phyloP scores from a whole-genome alignment of 2,797 vertebrate species.

The Pteropus rufus region DNA sequence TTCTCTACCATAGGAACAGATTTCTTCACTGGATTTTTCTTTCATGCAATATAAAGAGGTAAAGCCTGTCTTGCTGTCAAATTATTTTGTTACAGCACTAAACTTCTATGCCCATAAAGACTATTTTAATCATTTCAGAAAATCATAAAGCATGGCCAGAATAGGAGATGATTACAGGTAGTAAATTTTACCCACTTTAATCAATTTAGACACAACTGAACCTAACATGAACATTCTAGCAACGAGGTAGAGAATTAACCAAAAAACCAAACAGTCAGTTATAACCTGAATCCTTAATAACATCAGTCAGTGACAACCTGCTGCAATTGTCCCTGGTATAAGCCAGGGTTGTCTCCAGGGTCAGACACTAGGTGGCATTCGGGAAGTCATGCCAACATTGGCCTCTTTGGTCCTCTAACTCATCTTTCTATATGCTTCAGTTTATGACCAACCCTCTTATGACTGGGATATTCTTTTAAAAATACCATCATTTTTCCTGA shows the following conservation, averaged over 20 bases:
- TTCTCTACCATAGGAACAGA: background rate
- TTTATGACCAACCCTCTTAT: background rate
- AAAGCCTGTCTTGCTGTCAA: slow-evolving; percentile 35
- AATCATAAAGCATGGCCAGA: background rate
- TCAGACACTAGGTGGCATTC: background rate
- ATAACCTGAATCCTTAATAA: background rate
- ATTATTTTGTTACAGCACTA: slow-evolving; percentile 14
- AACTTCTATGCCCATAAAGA: background rate
- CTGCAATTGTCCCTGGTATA: background rate
- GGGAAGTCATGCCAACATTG: background rate
- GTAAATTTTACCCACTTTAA: slow-evolving; percentile 36
- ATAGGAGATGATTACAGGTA: slow-evolving; percentile 1
- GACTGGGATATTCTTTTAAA: background rate
- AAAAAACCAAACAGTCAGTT: background rate
- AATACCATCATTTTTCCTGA: background rate
- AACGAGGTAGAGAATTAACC: background rate
- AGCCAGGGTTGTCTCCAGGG: background rate
- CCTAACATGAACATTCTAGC: background rate
- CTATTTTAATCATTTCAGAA: slow-evolving; percentile 27
- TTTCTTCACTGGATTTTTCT: slow-evolving; percentile 24
- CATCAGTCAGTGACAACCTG: background rate
- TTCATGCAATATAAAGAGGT: background rate
- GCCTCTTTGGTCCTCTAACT: background rate
- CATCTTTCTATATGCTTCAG: background rate
- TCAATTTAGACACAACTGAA: background rate